A percentile compares a stretch with the other conserved stretches of the same genome.
phyloP scores from a whole-genome alignment of 2,797 vertebrate genomes.

The Coregonus suidteri region DNA sequence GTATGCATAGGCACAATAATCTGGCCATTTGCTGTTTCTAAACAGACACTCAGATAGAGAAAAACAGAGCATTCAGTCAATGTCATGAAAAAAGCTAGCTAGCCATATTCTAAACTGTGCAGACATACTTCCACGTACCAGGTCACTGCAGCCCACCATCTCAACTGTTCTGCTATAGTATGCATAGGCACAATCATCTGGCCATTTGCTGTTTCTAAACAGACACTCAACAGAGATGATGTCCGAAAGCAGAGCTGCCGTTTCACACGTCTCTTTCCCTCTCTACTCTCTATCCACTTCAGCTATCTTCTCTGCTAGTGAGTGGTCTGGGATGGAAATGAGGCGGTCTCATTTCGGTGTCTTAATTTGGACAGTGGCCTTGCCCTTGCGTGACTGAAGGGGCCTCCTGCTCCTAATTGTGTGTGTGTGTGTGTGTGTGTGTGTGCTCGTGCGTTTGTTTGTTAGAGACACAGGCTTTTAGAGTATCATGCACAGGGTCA shows the following conservation, averaged over 20 bases:
- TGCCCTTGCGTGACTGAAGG: constrained; percentile 57
- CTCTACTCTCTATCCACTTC: too few species aligned
- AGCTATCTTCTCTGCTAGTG: constrained; percentile 13
- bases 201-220: constrained; percentile 19
- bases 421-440: constrained; percentile 34
- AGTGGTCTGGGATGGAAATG: constrained; percentile 61
- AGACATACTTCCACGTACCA: constrained; percentile 51
- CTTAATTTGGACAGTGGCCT: constrained; percentile 74
- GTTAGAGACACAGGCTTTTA: constrained; percentile 49
- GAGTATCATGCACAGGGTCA: constrained; percentile 35
- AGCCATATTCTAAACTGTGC: neutral
- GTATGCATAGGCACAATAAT: constrained; percentile 25
- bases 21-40: constrained; percentile 13
- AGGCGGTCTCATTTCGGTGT: constrained; percentile 45
- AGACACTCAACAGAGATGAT: constrained; percentile 19
- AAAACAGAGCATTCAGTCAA: neutral
- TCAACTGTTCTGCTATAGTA: neutral
- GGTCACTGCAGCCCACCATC: constrained; percentile 70
- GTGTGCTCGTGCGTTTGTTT: constrained; percentile 25
- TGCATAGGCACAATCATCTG: constrained; percentile 30
- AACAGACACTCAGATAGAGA: constrained; percentile 25
- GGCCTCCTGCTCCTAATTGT: constrained; percentile 58
- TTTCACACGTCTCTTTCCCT: constrained; percentile 11
- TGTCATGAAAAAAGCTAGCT: too few species aligned
- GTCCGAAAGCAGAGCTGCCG: constrained; percentile 32